These are phyloP conservation scores for Schlechtendalia chinensis DNA, from an alignment of 1,140 invertebrate species.

Conservation along the genomic window DNA sequence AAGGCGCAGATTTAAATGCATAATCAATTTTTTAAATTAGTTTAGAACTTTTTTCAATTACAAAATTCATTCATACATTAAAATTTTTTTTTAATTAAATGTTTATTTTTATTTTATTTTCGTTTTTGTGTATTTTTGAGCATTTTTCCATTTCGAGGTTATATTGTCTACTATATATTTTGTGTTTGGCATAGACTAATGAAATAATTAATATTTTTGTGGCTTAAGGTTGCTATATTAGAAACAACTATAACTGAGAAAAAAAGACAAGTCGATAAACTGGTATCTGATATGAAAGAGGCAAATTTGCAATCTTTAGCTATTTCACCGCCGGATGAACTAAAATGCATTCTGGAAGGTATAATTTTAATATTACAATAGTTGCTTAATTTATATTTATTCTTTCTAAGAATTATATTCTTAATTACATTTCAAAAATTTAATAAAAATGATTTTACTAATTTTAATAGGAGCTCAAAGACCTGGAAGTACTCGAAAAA, in stretches of 20 bases:
- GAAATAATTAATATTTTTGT: constrained; percentile 19
- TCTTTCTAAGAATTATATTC: not conserved
- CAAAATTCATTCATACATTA: too few relatives aligned
- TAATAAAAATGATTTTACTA: not conserved
- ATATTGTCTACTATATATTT: too few relatives aligned
- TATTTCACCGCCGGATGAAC: constrained; percentile 76
- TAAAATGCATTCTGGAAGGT: constrained; percentile 77
- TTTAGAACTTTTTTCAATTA: too few relatives aligned
- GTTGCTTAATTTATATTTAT: too few relatives aligned
- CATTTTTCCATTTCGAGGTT: too few relatives aligned
- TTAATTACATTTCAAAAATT: not conserved
- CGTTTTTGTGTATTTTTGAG: too few relatives aligned
- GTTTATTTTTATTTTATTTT: too few relatives aligned
- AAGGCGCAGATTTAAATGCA: too few relatives aligned
- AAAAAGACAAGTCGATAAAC: constrained; percentile 77
- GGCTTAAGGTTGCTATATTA: constrained; percentile 65
- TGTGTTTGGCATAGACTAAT: not conserved
- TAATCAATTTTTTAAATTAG: too few relatives aligned
- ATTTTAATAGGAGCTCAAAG: constrained; percentile 69
- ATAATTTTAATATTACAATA: constrained; percentile 43
- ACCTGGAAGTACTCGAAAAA: constrained; percentile 80
- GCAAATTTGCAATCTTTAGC: constrained; percentile 84
- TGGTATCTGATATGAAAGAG: constrained; percentile 87
- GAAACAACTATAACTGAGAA: constrained; percentile 80
- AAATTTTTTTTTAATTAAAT: too few relatives aligned